These are phyloP conservation scores for Labeo catla DNA, from an alignment of 2,113 vertebrate genomes.

Conservation along the genomic window DNA sequence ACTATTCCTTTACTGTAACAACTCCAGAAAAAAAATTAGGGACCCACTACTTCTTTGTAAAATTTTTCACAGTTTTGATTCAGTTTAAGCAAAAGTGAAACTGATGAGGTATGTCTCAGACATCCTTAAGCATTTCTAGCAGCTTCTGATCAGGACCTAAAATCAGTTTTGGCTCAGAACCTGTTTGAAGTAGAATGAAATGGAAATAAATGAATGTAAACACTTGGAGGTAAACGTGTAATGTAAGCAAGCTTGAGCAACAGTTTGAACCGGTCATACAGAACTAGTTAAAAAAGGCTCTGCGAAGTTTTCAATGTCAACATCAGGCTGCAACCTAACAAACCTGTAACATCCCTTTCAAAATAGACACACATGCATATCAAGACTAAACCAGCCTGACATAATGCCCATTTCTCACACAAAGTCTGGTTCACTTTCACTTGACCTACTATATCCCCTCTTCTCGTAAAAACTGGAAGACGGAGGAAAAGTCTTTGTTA, in stretches of 20 bases:
- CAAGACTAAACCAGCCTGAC: not conserved
- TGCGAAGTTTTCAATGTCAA: not conserved
- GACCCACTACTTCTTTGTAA: not conserved
- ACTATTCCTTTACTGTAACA: not conserved
- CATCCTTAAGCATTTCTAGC: not conserved
- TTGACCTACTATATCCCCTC: constrained; percentile 83
- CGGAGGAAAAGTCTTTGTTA: constrained; percentile 94
- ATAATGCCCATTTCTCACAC: not conserved
- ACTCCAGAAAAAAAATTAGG: not conserved
- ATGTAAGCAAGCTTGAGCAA: not conserved
- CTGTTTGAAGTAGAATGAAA: not conserved
- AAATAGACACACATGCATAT: constrained; percentile 8
- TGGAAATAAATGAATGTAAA: not conserved
- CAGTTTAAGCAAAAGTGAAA: not conserved
- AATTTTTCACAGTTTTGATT: constrained; percentile 13
- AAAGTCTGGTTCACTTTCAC: not conserved
- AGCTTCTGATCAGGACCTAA: not conserved
- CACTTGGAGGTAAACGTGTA: not conserved
- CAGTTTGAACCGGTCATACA: not conserved
- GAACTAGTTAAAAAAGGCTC: not conserved
- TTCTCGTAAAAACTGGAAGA: constrained; percentile 95
- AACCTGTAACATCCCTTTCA: constrained; percentile 18
- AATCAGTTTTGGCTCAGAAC: not conserved
- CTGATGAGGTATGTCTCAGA: not conserved
- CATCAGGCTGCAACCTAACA: not conserved